Evolutionary conservation across 2,888 invertebrate species (phyloP).

Genomic region (Acrobasis suavella): DNA sequence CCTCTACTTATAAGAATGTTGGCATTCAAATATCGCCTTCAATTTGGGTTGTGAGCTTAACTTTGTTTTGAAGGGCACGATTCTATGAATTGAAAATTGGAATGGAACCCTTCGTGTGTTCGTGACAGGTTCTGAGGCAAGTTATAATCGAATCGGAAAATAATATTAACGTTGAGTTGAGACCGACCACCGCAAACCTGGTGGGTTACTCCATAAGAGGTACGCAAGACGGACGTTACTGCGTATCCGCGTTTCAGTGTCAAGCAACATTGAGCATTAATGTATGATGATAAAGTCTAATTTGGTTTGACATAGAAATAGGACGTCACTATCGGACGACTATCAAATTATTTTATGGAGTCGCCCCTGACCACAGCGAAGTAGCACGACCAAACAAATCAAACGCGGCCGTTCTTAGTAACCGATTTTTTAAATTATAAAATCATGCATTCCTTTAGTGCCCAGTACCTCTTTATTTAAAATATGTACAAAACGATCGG

Average conservation of each 20-base stretch:
- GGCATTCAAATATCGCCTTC: background rate
- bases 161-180: constrained; percentile 25
- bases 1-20: background rate
- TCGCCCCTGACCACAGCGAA: too few relatives aligned
- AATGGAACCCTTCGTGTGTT: constrained; percentile 35
- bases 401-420: background rate
- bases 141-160: constrained; percentile 34
- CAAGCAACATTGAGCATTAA: too few relatives aligned
- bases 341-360: too few relatives aligned
- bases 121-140: constrained; percentile 33
- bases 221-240: too few relatives aligned
- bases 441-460: too few relatives aligned
- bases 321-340: too few relatives aligned
- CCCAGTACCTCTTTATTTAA: too few relatives aligned
- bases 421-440: background rate
- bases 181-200: background rate
- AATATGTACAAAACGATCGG: too few relatives aligned
- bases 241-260: too few relatives aligned
- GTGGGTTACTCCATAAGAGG: too few relatives aligned
- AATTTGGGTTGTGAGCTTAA: background rate
- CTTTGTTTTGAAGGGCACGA: constrained; percentile 21
- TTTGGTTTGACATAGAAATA: too few relatives aligned
- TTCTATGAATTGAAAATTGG: constrained; percentile 31
- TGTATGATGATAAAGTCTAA: too few relatives aligned
- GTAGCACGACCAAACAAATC: background rate